Evolutionary conservation across 1,140 invertebrate genomes (phyloP), one percentile per base, ranked within the genome.

Genomic region (Rhagoletis pomonella): DNA sequence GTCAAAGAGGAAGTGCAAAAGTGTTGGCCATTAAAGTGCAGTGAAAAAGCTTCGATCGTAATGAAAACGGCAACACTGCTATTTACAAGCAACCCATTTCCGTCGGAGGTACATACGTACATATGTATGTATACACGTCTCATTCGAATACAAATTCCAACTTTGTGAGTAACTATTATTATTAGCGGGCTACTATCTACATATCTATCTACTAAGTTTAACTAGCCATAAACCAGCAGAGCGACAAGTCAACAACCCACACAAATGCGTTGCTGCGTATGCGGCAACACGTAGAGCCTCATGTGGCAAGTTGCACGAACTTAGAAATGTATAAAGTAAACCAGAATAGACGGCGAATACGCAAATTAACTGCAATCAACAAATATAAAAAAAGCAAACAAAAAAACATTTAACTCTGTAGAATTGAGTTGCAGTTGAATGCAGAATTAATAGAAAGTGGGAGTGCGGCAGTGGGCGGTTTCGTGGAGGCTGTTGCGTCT

Each of bases 361-460:
- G 73, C 73, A 81, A 81, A 81, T 81, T 81, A 81, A 81, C 73
- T 81, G 50, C 73, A 81, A 81, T 81, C 73, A 81, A 81, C 73
- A 81, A 81, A 81, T 67, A 81, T 17, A 19, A 19, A 19, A 81
- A 55, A n/a, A 55, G 29, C 29, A 50, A 50, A 4, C 39, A 81
- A 81, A n/a, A 77, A 73, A 10, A 47, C 42, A 10, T 55, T 50
- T 29, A 81, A 81, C 19, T 17, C 47, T 3, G 1, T 81, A 81
- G 19, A 19, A 81, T 29, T 29, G 17, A 81, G 47, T 81, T 81
- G 73, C 14, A 58, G 47, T 81, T 50, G 73, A n/a, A 47, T 81
- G 69, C 42, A 17, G 47, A 81, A 55, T 81, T 19, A 29, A 81
- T 55, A 81, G 44, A 81, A 81, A 81, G 47, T 81, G 14, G 73